phyloP scores from a whole-genome alignment of 2,888 invertebrate genomes.

The Quadroppia sp. region DNA sequence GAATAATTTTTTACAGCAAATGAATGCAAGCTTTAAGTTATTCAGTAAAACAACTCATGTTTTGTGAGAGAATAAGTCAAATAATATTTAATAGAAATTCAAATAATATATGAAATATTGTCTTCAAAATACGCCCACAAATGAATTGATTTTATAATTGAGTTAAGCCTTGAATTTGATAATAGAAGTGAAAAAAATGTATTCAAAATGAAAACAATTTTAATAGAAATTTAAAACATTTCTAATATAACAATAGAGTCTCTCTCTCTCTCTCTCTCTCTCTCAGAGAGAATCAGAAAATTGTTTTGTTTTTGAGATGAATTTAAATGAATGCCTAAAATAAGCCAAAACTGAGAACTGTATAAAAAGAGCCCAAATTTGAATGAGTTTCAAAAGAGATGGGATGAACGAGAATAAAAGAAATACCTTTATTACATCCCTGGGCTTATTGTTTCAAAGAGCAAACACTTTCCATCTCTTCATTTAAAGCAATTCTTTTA shows the following conservation, averaged over 20 bases:
- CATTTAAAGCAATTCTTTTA: background rate
- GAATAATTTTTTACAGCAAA: too few relatives aligned
- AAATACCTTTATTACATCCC: slow-evolving; percentile 12
- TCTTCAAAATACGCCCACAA: too few relatives aligned
- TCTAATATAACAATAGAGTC: background rate
- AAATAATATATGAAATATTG: too few relatives aligned
- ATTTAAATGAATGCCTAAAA: slow-evolving; percentile 9
- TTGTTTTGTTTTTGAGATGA: slow-evolving; percentile 26
- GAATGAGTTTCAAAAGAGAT: background rate
- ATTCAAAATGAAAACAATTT: too few relatives aligned
- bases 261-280: background rate
- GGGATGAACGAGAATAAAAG: slow-evolving; percentile 10
- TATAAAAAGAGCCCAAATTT: background rate
- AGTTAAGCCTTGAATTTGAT: too few relatives aligned
- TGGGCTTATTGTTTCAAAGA: background rate
- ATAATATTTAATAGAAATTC: background rate
- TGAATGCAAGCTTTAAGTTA: too few relatives aligned
- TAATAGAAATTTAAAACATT: too few relatives aligned
- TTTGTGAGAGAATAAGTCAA: background rate
- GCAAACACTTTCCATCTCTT: background rate
- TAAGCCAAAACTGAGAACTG: background rate
- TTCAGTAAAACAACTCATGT: too few relatives aligned
- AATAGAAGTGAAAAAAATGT: too few relatives aligned
- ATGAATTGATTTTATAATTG: too few relatives aligned
- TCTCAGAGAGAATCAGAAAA: background rate